Evolutionary conservation across 2,797 vertebrate species (phyloP).

Genomic region (Tokudaia tokunoshimensis): DNA sequence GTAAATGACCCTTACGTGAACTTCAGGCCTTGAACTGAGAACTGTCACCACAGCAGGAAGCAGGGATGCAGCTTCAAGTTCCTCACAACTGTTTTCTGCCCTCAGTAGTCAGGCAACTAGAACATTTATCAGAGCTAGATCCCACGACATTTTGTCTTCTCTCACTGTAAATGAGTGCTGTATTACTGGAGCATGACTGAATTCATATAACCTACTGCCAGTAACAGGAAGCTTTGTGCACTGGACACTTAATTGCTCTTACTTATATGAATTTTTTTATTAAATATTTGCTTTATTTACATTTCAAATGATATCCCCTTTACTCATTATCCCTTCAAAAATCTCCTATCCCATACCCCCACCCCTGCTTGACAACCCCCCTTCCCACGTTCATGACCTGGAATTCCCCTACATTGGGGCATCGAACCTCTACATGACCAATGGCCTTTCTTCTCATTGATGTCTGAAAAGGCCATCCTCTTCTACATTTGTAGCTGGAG

Average conservation of each 20-base stretch:
- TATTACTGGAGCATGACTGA: fast-evolving
- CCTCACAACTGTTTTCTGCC: neutral
- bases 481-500: too few species aligned
- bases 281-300: too few species aligned
- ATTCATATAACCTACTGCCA: neutral
- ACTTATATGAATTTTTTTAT: neutral
- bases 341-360: too few species aligned
- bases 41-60: neutral
- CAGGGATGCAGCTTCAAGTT: fast-evolving
- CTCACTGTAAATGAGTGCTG: neutral
- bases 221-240: neutral
- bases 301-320: too few species aligned
- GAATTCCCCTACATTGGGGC: too few species aligned
- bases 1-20: neutral
- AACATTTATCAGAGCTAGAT: neutral
- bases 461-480: too few species aligned
- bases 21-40: neutral
- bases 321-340: too few species aligned
- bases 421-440: too few species aligned
- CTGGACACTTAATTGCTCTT: neutral
- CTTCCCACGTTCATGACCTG: too few species aligned
- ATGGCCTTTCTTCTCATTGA: too few species aligned
- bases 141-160: neutral
- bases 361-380: too few species aligned
- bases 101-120: too few species aligned